Evolutionary conservation across 35 echinoderm and acorn worm genomes (phyloP).

Genomic region (Holothuria glaberrima): DNA sequence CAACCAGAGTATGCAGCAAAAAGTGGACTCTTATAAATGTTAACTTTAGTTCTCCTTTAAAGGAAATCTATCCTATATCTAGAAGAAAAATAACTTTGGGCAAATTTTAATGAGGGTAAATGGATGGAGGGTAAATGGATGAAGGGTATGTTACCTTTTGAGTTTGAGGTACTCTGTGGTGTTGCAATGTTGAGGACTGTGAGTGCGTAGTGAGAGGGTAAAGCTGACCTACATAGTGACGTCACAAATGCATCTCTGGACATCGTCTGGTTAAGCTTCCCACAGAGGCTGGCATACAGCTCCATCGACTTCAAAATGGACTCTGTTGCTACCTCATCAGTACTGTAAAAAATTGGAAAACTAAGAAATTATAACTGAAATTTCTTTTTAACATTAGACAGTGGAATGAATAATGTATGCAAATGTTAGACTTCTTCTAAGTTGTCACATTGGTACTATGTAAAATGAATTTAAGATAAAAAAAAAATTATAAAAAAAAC

Average conservation of each 20-base stretch:
- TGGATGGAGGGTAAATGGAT: no score
- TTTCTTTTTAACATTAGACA: neutral
- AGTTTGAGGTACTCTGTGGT: constrained; percentile 54
- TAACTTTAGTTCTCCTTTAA: no score
- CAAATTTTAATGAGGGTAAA: no score
- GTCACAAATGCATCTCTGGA: constrained; percentile 97
- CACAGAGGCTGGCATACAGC: constrained; percentile 97
- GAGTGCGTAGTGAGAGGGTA: constrained; percentile 92
- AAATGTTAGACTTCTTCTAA: no score
- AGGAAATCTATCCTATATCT: no score
- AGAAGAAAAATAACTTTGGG: no score
- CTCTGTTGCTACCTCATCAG: constrained; percentile 92
- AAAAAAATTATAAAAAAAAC: no score
- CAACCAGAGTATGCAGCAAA: no score
- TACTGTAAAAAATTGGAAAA: constrained; percentile 54
- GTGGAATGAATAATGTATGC: neutral
- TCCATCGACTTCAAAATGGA: constrained; percentile 94
- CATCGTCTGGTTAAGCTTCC: constrained; percentile 84
- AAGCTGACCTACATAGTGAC: constrained; percentile 84
- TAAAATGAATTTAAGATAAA: no score
- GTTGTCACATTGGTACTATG: neutral
- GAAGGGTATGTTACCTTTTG: constrained; percentile 35
- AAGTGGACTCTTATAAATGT: no score
- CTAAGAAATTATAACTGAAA: neutral
- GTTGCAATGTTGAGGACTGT: constrained; percentile 95